Base-by-base conservation (phyloP, 2,113 vertebrate species). In the Ctenodactylus gundi region DNA sequence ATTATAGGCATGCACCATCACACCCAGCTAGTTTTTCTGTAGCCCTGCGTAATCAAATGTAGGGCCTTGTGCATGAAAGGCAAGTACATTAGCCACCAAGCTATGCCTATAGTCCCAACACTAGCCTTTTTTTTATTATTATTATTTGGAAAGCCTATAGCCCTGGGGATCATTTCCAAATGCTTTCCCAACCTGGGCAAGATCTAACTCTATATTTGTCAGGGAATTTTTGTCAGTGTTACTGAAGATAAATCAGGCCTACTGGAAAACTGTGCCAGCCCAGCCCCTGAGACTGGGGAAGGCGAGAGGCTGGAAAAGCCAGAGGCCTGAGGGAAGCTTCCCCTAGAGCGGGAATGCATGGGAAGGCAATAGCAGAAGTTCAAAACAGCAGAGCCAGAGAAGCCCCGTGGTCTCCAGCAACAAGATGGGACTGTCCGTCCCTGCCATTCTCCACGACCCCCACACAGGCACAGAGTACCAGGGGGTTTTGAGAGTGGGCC, bases 191-290 rank as follows among this genome's bases (percentile, higher is more conserved):
- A 62, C 57, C 53, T 7, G 64, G 44, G 55, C 44, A 91, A 90
- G 67, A 62, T 49, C 64, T 34, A 70, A 46, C 23, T 64, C 27
- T 41, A 91, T 53, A 86, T 57, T 36, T 60, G 77, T 27, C 46
- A 55, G 29, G 44, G 53, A 82, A 44, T 75, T 92, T 84, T 68
- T 84, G 53, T 39, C 39, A 57, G 5, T 21, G 39, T 2, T 29
- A 70, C 51, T 55, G 41, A 88, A 93, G 58, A 81, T n/a, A 53
- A 95, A 92, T 15, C 64, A 15, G 64, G 67, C 27, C n/a, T 15
- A 1, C 10, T 18, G 31, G 34, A 72, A 64, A 49, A 31, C 12
- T 60, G 51, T 62, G n/a, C 6, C 46, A 57, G 36, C 55, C 68
- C 72, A 53, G 67, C 41, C 36, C 3, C n/a, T n/a, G 46, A 49